A percentile compares a stretch with the other conserved stretches of the same genome.
These are phyloP conservation scores for Sebastes diaconus DNA, from an alignment of 2,797 vertebrate species.

Conservation along the genomic window DNA sequence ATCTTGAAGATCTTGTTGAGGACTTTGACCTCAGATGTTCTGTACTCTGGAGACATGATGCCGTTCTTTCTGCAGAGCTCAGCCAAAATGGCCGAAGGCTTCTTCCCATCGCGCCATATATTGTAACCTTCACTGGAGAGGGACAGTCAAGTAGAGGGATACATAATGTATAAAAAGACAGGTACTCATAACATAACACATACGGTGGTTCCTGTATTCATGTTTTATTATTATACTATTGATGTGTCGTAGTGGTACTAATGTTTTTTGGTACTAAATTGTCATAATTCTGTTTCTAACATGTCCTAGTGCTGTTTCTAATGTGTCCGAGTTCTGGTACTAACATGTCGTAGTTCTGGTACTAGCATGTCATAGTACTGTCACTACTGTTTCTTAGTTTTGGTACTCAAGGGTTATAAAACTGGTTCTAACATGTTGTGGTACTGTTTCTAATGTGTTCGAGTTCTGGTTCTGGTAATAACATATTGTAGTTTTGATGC, in stretches of 20 bases:
- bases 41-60: constrained; percentile 87
- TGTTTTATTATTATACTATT: neutral
- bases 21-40: constrained; percentile 88
- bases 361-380: neutral
- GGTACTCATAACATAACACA: neutral
- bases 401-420: neutral
- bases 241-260: neutral
- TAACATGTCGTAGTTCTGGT: neutral
- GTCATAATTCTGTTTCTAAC: neutral
- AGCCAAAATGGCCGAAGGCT: constrained; percentile 87
- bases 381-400: neutral
- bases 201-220: neutral
- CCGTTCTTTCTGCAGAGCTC: constrained; percentile 89
- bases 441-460: neutral
- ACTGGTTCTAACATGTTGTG: neutral
- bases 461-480: neutral
- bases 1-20: constrained; percentile 94
- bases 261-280: neutral
- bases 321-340: neutral
- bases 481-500: neutral
- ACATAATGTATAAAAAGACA: neutral
- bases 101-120: constrained; percentile 89
- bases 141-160: constrained; percentile 5
- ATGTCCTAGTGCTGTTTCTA: neutral
- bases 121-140: constrained; percentile 89